Base-by-base conservation (phyloP, 2,888 invertebrate species). In the Criorhina ranunculi region DNA sequence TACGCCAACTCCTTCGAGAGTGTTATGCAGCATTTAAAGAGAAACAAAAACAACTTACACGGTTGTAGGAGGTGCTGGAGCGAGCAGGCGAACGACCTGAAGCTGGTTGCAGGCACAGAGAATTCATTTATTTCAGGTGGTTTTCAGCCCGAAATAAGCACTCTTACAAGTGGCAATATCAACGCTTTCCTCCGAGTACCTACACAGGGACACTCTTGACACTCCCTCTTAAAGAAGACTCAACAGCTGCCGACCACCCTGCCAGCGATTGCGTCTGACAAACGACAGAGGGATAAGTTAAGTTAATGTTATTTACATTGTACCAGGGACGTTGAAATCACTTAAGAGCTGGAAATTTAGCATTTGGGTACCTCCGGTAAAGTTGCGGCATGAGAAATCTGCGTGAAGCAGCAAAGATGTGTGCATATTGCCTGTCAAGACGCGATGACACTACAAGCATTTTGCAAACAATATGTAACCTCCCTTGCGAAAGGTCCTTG, bases 101-200 rank as follows among this genome's bases (percentile, higher is more conserved):
- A 46, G 31, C 44, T 55, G 15, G 42, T 40, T 29, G 15, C 57
- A 59, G 40, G 17, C 51, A 62, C 19, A 19, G 44, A 37, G 67
- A 15, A 78, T 72, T 78, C 60, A 78, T 78, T 82, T 72, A 83
- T 67, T 69, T 83, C 62, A 83, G 83, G 67, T 78, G 78, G 70
- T 57, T 73, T 35, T 19, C 40, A 62, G 51, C 35, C 49, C 70
- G 11, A 40, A 49, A 49, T 29, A 57, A 69, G 62, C 37, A 40
- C 49, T 83, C 35, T 44, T 64, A 79, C 53, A 78, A 79, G 72
- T 79, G 72, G 72, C 46, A 55, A 57, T 72, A 55, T 57, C 55
- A 70, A 64, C 49, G 62, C 55, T 57, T 46, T 64, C 17, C 17
- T 37, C 40, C 12, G 46, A 66, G 66, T 67, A 15, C 55, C 12